A percentile compares a stretch with the other conserved stretches of the same genome.
Evolutionary conservation across 2,888 invertebrate species (phyloP).

Genomic region (Eupithecia vulgata): DNA sequence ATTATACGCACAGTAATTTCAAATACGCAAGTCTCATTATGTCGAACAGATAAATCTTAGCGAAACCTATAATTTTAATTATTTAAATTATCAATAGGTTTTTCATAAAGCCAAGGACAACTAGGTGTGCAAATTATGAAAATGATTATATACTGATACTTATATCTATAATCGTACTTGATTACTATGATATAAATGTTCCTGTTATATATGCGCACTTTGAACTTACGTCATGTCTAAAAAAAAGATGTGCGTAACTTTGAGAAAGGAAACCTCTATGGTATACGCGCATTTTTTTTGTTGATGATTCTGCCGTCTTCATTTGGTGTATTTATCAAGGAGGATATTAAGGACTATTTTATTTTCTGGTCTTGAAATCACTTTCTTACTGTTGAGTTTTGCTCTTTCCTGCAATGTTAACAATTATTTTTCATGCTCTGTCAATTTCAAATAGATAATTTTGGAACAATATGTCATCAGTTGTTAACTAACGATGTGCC

Average conservation of each 20-base stretch:
- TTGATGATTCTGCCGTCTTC: too few relatives aligned
- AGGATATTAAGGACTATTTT: too few relatives aligned
- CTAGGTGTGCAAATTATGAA: neutral
- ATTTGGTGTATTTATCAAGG: too few relatives aligned
- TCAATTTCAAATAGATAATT: neutral
- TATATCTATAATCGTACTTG: neutral
- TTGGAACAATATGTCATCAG: neutral
- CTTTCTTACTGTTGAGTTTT: too few relatives aligned
- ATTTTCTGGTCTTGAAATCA: too few relatives aligned
- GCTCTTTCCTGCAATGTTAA: neutral
- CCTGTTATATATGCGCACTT: neutral
- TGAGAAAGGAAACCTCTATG: neutral
- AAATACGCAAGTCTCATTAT: neutral
- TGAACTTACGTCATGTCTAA: neutral
- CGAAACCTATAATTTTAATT: neutral
- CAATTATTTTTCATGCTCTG: neutral
- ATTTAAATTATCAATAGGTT: neutral
- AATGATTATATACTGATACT: neutral
- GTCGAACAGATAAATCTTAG: neutral
- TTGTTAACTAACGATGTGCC: neutral
- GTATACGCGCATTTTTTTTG: neutral
- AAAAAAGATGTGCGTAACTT: neutral
- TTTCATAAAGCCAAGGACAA: neutral
- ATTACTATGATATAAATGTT: neutral
- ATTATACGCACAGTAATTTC: neutral